These are phyloP conservation scores for Platygyra sinensis DNA, from an alignment of 64 coral and sea anemone species.

Conservation along the genomic window DNA sequence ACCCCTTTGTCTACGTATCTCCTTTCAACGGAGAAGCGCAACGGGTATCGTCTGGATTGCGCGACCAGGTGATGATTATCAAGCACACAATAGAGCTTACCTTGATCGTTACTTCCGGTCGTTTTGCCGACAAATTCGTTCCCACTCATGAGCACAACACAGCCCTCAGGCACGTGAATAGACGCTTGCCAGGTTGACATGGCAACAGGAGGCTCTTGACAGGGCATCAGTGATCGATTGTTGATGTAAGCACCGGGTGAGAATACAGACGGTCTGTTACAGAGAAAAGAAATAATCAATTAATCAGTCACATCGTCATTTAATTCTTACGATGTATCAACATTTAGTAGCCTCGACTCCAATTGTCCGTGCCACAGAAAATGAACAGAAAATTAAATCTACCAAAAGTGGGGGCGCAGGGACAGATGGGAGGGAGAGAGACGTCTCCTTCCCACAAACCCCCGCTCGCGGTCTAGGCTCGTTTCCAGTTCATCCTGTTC, in stretches of 20 bases:
- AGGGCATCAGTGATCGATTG: conserved; percentile 99
- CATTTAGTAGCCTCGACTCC: no score
- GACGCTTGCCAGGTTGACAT: conserved; percentile 99
- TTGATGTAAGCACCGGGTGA: conserved; percentile 99
- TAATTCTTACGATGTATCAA: no score
- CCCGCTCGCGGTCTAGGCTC: no score
- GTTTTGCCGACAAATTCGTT: conserved; percentile 59
- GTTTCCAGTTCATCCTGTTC: no score
- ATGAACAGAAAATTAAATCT: no score
- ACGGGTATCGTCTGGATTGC: neutral
- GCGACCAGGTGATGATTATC: neutral
- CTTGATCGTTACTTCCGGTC: conserved; percentile 38
- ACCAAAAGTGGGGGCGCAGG: no score
- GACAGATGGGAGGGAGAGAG: no score
- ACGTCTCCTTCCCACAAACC: no score
- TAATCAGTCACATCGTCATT: no score
- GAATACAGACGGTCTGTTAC: conserved; percentile 84
- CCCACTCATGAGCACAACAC: conserved; percentile 90
- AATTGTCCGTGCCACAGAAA: no score
- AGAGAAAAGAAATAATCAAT: neutral
- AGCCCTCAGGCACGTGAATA: conserved; percentile 88
- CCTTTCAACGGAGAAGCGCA: neutral
- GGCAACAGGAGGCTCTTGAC: conserved; percentile 97
- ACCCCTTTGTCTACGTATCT: no score
- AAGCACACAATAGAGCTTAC: conserved; percentile 22